Evolutionary conservation across 2,888 invertebrate species (phyloP).

Genomic region (Pedicia rivosa): DNA sequence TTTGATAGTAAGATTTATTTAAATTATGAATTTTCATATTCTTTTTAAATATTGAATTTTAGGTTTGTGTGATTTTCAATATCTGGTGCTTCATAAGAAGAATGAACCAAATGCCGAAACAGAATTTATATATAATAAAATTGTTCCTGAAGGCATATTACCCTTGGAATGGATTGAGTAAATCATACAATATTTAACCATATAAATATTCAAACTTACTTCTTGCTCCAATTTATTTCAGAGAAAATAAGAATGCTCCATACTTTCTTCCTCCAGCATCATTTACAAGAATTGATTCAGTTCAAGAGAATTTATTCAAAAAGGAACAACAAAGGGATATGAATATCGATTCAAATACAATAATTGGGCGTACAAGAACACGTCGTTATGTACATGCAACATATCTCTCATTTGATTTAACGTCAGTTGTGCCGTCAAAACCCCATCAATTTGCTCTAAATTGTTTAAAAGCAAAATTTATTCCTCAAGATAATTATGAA

Average conservation of each 20-base stretch:
- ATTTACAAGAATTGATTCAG: constrained; percentile 61
- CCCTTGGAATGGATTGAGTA: constrained; percentile 41
- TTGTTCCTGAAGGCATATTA: constrained; percentile 39
- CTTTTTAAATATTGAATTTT: constrained; percentile 18
- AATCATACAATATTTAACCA: constrained; percentile 14
- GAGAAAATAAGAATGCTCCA: constrained; percentile 26
- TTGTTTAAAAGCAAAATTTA: constrained; percentile 33
- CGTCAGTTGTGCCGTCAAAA: constrained; percentile 41
- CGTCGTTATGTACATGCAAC: constrained; percentile 40
- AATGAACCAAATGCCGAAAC: constrained; percentile 28
- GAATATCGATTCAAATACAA: constrained; percentile 17
- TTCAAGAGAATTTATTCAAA: constrained; percentile 28
- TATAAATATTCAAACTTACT: too few species aligned
- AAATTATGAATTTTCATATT: constrained; percentile 24
- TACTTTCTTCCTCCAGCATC: constrained; percentile 58
- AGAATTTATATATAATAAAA: constrained; percentile 43
- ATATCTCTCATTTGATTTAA: constrained; percentile 44
- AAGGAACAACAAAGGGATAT: constrained; percentile 27
- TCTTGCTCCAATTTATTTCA: too few species aligned
- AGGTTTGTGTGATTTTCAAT: constrained; percentile 89
- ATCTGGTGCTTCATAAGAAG: constrained; percentile 50
- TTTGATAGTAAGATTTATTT: constrained; percentile 32
- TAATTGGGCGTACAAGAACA: constrained; percentile 36
- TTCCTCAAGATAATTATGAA: constrained; percentile 32
- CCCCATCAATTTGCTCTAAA: constrained; percentile 42